Evolutionary conservation across 2,113 vertebrate genomes (phyloP).

Genomic region (Hippocampus guttulatus): DNA sequence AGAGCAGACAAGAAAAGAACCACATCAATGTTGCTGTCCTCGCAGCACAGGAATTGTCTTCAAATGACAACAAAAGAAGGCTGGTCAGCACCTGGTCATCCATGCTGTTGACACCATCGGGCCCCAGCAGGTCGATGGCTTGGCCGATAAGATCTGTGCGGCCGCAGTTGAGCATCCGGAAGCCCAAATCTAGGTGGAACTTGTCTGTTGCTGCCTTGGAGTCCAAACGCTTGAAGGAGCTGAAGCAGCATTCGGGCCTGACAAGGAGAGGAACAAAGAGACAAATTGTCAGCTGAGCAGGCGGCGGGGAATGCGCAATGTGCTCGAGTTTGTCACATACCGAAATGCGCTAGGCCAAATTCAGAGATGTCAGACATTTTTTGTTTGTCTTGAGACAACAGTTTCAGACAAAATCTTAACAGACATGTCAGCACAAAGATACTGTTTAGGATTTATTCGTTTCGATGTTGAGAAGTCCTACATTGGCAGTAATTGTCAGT

Average conservation of each 20-base stretch:
- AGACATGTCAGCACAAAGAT: not conserved
- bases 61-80: not conserved
- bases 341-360: not conserved
- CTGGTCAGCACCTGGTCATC: constrained; percentile 84
- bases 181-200: constrained; percentile 94
- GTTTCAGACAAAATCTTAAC: not conserved
- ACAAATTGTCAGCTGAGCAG: not conserved
- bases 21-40: constrained; percentile 3
- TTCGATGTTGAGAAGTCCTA: not conserved
- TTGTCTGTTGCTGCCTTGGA: constrained; percentile 89
- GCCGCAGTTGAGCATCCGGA: constrained; percentile 96
- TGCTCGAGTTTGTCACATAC: no score
- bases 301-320: not conserved
- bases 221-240: constrained; percentile 91
- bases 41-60: not conserved
- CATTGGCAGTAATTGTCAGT: not conserved
- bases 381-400: not conserved
- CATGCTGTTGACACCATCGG: constrained; percentile 92
- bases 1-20: constrained; percentile 3
- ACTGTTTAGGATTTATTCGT: not conserved
- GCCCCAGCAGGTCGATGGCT: constrained; percentile 85
- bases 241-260: constrained; percentile 94
- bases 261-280: constrained; percentile 2
- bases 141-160: constrained; percentile 93
- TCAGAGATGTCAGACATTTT: not conserved